Evolutionary conservation across 2,888 invertebrate species (phyloP), one percentile per base, ranked within the genome.

Genomic region (Lathronympha strigana): DNA sequence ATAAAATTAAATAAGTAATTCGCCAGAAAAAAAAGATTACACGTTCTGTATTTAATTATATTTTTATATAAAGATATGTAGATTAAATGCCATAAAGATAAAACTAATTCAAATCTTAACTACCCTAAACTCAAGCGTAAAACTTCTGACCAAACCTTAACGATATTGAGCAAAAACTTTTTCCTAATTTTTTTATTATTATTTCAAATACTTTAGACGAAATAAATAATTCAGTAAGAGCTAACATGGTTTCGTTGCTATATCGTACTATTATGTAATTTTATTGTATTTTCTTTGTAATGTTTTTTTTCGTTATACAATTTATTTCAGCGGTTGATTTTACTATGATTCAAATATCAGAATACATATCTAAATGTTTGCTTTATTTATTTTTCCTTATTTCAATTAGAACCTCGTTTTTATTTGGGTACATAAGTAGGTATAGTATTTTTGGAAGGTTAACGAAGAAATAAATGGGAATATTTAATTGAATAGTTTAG

Each of bases 151-250:
- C 4, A 38, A 47, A 45, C 23, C 63, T 58, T 63, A 63, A 51
- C 33, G 23, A 23, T 50, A 63, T 63, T 63, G 63, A 63, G 63
- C 63, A 63, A 63, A 57, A 63, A 50, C 40, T 54, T 54, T 43
- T 23, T 36, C 4, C 31, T 63, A 57, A 51, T 40, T 19, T 25
- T 8, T n/a, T 17, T 43, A 51, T 28, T 28, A 40, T 40, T 40
- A 54, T 13, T 43, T 13, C 43, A 43, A 55, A 55, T 43, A 13
- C 43, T 45, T 31, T 40, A 51, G 31, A 21, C 15, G 40, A 51
- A 43, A 61, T 61, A 51, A 40, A 61, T 61, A 40, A 61, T 45
- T 43, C 25, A 57, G 43, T 43, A 45, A 45, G 28, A 57, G 19
- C 43, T 57, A 57, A 45, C 17, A 28, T 55, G 19, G 31, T 57